A percentile compares a stretch with the other conserved stretches of the same genome.
Conservation (phyloP, 35 echinoderm and acorn worm genomes). For the Nesometra sesokonis region DNA sequence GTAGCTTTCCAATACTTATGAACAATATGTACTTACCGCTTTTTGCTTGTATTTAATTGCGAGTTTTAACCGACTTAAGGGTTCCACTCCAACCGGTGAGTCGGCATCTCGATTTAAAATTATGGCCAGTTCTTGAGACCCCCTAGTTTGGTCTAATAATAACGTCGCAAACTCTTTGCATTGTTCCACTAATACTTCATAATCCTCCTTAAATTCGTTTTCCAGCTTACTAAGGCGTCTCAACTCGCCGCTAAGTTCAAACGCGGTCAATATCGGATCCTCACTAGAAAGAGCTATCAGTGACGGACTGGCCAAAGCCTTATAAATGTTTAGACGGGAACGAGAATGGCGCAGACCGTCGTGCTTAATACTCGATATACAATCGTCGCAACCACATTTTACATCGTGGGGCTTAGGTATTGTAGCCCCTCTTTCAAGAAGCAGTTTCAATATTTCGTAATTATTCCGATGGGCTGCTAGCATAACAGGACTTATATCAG, state of each 20-base stretch:
- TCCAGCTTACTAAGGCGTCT: constrained; percentile 74
- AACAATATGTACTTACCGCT: constrained; percentile 45
- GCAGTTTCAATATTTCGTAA: constrained; percentile 91
- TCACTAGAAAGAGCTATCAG: constrained; percentile 92
- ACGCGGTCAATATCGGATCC: constrained; percentile 88
- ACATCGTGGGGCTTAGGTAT: constrained; percentile 97
- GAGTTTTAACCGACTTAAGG: constrained; percentile 72
- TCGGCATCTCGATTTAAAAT: constrained; percentile 73
- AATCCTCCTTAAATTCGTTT: constrained; percentile 97
- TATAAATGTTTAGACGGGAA: constrained; percentile 84
- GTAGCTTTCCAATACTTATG: no score
- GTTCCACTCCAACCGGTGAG: constrained; percentile 24
- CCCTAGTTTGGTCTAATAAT: constrained; percentile 84
- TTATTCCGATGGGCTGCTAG: constrained; percentile 96
- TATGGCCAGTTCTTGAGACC: constrained; percentile 66
- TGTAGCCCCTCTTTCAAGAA: constrained; percentile 79
- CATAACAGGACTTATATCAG: constrained; percentile 82
- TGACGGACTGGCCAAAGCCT: constrained; percentile 74
- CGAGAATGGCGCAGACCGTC: constrained; percentile 85
- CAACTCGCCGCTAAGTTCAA: constrained; percentile 93
- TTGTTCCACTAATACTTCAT: constrained; percentile 68
- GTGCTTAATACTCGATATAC: constrained; percentile 77
- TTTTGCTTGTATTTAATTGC: constrained; percentile 93
- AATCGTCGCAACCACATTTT: constrained; percentile 94
- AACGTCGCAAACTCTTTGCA: constrained; percentile 80